Evolutionary conservation across 1,140 invertebrate genomes (phyloP), one percentile per base, ranked within the genome.

Genomic region (Ectropis grisescens): DNA sequence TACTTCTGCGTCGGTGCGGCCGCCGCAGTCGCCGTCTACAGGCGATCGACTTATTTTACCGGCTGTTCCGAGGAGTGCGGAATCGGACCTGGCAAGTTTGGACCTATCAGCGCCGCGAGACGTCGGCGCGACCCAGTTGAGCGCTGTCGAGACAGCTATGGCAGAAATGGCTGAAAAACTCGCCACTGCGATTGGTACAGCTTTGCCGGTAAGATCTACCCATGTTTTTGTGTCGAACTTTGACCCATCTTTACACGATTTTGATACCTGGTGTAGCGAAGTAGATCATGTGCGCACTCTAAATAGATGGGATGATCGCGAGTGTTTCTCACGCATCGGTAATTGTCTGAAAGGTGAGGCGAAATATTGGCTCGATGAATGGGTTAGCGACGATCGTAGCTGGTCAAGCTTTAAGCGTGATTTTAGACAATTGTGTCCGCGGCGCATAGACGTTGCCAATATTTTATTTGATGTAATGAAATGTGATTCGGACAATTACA

Each of bases 321-420:
- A 22, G 19, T 22, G 19, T 22, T 22, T 22, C n/a, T 40, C 47
- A 2, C 43, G 47, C 10, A 29, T 50, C 5, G 47, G 37, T 16
- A 14, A 14, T 23, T 44, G 41, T 11, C 13, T 46, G 2, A 48
- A 39, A 13, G 45, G 45, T 23, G 50, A 48, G 4, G 45, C 45
- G 2, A 35, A 32, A 15, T 29, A 33, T 1, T 48, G 50, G 45
- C 25, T 52, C 1, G 29, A 38, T 15, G 42, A 49, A 14, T 49
- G 47, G 47, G 31, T 43, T 0, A 43, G 33, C 0, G 43, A 31
- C 27, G 51, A 55, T 24, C 10, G 47, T 0, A 35, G 35, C 1
- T 55, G 42, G 47, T 29, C 33, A 11, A 54, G 50, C 26, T 54
- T 54, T 32, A 44, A 38, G 26, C 14, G 10, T 2, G 50, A 54